Evolutionary conservation across 2,113 vertebrate species (phyloP).

Genomic region (Phalacrocorax aristotelis): DNA sequence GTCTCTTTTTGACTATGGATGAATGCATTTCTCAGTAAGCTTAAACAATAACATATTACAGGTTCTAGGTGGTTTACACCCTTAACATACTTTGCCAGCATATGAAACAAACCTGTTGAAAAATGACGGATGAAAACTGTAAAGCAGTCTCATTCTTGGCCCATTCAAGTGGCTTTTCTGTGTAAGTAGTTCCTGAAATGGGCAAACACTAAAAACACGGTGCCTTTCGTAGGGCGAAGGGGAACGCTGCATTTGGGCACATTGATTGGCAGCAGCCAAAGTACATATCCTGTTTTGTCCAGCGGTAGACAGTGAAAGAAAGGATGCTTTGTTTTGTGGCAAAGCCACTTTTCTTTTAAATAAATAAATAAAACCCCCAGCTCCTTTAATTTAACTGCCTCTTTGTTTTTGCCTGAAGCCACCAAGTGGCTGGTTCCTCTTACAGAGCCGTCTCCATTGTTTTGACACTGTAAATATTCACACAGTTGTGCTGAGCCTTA

Average conservation of each 20-base stretch:
- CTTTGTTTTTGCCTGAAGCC: background rate
- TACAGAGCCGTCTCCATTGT: background rate
- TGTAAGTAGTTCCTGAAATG: background rate
- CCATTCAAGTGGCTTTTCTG: background rate
- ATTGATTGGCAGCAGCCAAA: background rate
- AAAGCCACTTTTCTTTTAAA: background rate
- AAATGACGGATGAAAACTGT: background rate
- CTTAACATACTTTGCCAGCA: background rate
- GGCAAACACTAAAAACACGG: background rate
- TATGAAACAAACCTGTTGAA: background rate
- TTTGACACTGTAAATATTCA: background rate
- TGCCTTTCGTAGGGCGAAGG: accelerated
- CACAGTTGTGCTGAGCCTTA: background rate
- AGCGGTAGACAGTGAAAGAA: background rate
- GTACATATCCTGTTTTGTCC: background rate
- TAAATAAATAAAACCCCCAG: background rate
- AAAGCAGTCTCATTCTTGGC: background rate
- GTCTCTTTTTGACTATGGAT: background rate
- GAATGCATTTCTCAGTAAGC: background rate
- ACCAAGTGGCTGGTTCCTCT: background rate
- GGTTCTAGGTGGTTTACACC: background rate
- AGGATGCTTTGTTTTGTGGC: background rate
- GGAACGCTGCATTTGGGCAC: background rate
- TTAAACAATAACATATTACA: background rate
- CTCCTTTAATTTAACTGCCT: background rate